Base-by-base conservation (phyloP, 1,140 invertebrate genomes). In the Melipona quadrifasciata region DNA sequence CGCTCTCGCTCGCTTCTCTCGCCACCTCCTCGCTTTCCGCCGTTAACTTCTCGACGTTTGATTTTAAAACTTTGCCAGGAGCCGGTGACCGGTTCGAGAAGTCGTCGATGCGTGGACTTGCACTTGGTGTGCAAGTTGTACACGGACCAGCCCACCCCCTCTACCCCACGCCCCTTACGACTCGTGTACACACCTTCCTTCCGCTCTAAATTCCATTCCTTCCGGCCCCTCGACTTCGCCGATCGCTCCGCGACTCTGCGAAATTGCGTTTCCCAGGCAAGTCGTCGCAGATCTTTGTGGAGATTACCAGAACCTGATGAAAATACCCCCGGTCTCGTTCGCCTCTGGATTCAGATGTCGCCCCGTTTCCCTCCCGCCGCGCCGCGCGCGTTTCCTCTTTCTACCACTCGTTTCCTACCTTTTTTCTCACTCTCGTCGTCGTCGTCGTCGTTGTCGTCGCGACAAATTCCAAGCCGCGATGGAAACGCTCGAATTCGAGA, bases 231-330 rank as follows among this genome's bases (percentile, higher is more conserved):
- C 24, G 61, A 75, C 31, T 82, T 61, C 17, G 47, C 51, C 61
- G 19, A 77, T 82, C 58, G 80, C 47, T 47, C 6, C 21, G 12
- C 24, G 19, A 57, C 51, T 57, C 24, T 12, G 10, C 34, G 51
- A 73, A 68, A 77, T 82, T 82, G 51, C 80, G 31, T 76, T 82
- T n/a, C 51, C 39, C 80, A 4, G 72, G 27, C 24, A 65, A 55
- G 51, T 55, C 57, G n/a, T n/a, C 27, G 24, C 47, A 21, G 4
- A 21, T 27, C 61, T 67, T 67, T 76, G 31, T 39, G n/a, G 17
- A 55, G 80, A 76, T 76, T 76, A 76, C 31, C 39, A 47, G 27
- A 67, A n/a, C 31, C 17, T 24, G 72, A 68, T 76, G 57, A 64
- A 76, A 76, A 65, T 55, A 53, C 72, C 21, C 17, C 71, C 27